phyloP scores from a whole-genome alignment of 2,888 invertebrate genomes.

The Noctua janthe region DNA sequence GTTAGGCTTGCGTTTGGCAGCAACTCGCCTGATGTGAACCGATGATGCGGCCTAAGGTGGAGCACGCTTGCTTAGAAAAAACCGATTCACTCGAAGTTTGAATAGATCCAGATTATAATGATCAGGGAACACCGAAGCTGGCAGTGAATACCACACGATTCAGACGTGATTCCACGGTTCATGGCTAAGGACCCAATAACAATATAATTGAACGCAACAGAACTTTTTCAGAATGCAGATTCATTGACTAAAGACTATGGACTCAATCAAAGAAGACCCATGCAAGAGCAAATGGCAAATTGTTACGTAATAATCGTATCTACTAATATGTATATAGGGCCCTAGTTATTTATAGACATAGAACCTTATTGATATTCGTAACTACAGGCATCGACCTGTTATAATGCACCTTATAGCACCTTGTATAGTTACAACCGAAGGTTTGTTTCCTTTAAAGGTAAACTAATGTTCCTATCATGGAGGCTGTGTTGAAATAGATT shows the following conservation, averaged over 20 bases:
- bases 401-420: constrained; percentile 4
- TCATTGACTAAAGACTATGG: too few relatives aligned
- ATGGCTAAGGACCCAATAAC: neutral
- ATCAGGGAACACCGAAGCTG: too few relatives aligned
- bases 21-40: too few relatives aligned
- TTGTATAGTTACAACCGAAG: constrained; percentile 29
- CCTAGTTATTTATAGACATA: neutral
- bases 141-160: too few relatives aligned
- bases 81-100: too few relatives aligned
- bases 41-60: too few relatives aligned
- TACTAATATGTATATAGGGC: neutral
- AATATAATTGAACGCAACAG: neutral
- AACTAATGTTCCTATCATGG: constrained; percentile 28
- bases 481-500: constrained; percentile 26
- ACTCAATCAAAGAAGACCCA: neutral
- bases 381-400: constrained; percentile 11
- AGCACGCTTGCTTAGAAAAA: too few relatives aligned
- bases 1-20: too few relatives aligned
- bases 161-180: neutral
- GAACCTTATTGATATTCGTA: constrained; percentile 16
- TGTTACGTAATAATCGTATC: neutral
- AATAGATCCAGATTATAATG: too few relatives aligned
- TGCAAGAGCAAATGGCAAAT: neutral
- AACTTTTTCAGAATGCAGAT: neutral
- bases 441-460: constrained; percentile 32